Conservation (phyloP, 2,113 vertebrate genomes). For the Callorhinus ursinus region DNA sequence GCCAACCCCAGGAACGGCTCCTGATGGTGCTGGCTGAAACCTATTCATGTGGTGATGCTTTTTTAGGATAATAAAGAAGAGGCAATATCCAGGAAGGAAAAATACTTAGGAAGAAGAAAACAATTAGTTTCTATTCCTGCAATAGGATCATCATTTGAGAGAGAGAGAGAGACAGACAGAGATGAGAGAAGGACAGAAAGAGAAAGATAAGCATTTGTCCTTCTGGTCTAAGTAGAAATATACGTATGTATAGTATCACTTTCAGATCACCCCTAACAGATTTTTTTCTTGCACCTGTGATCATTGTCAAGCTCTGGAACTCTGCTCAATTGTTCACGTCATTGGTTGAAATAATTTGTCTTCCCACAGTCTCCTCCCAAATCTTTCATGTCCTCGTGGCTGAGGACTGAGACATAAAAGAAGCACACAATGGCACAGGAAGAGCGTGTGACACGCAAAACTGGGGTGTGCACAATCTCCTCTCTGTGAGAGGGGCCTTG, state of each 20-base stretch:
- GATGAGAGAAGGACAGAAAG: neutral
- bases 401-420: neutral
- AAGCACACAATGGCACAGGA: neutral
- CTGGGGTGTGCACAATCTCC: neutral
- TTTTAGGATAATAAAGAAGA: slow-evolving; percentile 67
- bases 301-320: slow-evolving; percentile 6
- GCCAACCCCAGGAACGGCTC: slow-evolving; percentile 54
- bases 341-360: slow-evolving; percentile 9
- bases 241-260: neutral
- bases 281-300: neutral
- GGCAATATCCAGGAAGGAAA: slow-evolving; percentile 50
- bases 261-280: neutral
- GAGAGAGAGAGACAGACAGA: neutral
- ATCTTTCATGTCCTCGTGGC: neutral
- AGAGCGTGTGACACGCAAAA: neutral
- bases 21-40: slow-evolving; percentile 67
- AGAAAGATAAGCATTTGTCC: neutral
- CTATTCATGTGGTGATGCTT: slow-evolving; percentile 76
- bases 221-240: neutral
- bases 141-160: neutral
- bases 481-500: neutral
- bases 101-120: slow-evolving; percentile 47
- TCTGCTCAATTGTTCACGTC: neutral
- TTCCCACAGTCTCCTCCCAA: neutral
- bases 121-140: slow-evolving; percentile 49